Conservation (phyloP, 2,113 vertebrate genomes). For the Nothoprocta perdicaria region DNA sequence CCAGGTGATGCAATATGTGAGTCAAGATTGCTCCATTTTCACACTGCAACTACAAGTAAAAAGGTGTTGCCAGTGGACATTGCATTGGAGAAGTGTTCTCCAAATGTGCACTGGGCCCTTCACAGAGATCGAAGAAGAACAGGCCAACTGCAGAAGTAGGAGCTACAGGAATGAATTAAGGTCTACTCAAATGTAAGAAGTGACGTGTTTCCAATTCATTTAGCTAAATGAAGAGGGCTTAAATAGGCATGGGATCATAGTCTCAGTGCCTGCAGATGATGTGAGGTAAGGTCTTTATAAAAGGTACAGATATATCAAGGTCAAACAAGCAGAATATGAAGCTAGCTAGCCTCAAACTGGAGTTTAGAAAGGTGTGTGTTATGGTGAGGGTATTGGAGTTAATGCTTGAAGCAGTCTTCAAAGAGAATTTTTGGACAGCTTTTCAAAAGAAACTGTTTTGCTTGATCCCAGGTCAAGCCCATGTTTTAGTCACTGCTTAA, state of each 20-base stretch:
- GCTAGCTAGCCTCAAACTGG: neutral
- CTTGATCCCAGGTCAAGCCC: neutral
- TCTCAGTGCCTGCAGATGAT: neutral
- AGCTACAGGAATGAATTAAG: neutral
- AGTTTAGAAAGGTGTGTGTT: neutral
- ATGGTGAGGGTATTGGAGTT: neutral
- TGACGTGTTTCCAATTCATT: neutral
- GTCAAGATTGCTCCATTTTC: neutral
- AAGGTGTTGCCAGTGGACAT: neutral
- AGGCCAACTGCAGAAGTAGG: neutral
- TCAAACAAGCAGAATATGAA: neutral
- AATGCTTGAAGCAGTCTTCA: neutral
- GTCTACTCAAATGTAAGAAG: neutral
- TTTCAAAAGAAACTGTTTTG: neutral
- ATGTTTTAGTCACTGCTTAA: neutral
- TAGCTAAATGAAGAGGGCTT: neutral
- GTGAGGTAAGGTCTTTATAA: accelerated
- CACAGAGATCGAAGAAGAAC: neutral
- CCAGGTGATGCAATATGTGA: accelerated
- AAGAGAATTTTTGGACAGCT: neutral
- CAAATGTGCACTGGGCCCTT: neutral
- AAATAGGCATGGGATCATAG: neutral
- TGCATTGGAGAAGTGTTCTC: neutral
- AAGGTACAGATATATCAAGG: neutral
- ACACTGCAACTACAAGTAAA: neutral